Evolutionary conservation across 2,113 vertebrate genomes (phyloP).

Genomic region (Misgurnus mizolepis): DNA sequence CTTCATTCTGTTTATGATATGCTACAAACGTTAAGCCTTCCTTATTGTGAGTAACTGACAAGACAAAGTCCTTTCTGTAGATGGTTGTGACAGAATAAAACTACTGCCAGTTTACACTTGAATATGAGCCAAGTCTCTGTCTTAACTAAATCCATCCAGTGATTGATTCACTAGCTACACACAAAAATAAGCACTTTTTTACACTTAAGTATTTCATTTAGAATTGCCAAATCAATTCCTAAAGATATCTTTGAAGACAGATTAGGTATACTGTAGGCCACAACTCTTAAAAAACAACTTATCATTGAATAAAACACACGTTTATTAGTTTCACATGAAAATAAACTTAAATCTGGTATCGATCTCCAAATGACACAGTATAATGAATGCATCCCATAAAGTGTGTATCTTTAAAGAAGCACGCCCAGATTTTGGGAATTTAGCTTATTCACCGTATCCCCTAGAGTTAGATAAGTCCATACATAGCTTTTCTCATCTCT

Average conservation of each 20-base stretch:
- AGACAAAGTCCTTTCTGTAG: constrained; percentile 42
- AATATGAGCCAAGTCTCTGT: constrained; percentile 57
- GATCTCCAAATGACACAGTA: too few species aligned
- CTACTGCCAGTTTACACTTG: constrained; percentile 57
- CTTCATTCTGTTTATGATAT: neutral
- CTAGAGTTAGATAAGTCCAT: too few species aligned
- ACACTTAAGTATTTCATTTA: constrained; percentile 38
- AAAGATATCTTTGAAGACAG: constrained; percentile 29
- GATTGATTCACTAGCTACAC: constrained; percentile 68
- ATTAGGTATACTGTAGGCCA: neutral
- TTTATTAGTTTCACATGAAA: too few species aligned
- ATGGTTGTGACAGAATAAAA: constrained; percentile 62
- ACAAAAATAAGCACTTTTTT: constrained; percentile 59
- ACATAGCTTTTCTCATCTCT: too few species aligned
- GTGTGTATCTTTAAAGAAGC: too few species aligned
- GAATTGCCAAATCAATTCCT: constrained; percentile 43
- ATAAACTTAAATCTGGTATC: too few species aligned
- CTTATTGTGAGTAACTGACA: neutral
- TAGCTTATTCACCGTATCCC: too few species aligned
- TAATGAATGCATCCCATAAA: too few species aligned
- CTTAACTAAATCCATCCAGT: constrained; percentile 57
- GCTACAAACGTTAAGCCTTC: neutral
- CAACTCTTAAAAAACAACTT: too few species aligned
- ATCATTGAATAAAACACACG: too few species aligned
- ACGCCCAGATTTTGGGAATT: too few species aligned